Conservation (phyloP, 2,888 invertebrate species). For the Scaptomyza polygonia region DNA sequence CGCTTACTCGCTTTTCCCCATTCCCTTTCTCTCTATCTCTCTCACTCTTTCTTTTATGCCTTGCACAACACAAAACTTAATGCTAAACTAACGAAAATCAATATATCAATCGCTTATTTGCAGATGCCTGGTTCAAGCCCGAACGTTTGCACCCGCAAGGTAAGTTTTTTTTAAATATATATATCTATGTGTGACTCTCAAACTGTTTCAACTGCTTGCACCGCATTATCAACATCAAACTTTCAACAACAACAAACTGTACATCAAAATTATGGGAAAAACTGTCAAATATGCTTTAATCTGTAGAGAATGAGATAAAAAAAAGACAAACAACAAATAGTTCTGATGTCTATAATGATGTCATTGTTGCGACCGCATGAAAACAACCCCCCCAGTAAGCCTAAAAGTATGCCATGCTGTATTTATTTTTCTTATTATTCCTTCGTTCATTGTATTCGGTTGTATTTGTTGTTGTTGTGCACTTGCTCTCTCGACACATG, state of each 20-base stretch:
- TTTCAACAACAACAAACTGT: conserved; percentile 14
- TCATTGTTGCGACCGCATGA: conserved; percentile 44
- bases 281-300: conserved; percentile 28
- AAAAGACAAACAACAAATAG: conserved; percentile 7
- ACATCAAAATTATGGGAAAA: conserved; percentile 41
- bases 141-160: conserved; percentile 96
- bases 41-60: conserved; percentile 31
- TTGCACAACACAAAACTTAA: conserved; percentile 64
- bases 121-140: conserved; percentile 97
- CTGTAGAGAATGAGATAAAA: background rate
- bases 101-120: conserved; percentile 84
- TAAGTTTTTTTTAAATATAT: conserved; percentile 85
- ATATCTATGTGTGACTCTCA: conserved; percentile 25
- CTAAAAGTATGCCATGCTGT: conserved; percentile 59
- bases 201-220: conserved; percentile 44
- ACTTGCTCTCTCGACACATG: conserved; percentile 41
- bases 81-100: conserved; percentile 78
- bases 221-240: conserved; percentile 18
- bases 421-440: conserved; percentile 1
- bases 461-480: conserved; percentile 42
- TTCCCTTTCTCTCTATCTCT: background rate
- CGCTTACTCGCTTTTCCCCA: conserved; percentile 6
- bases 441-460: conserved; percentile 10
- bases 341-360: conserved; percentile 58
- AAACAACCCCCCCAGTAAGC: conserved; percentile 21